Base-by-base conservation (phyloP, 2,113 vertebrate genomes). In the Arothron firmamentum region DNA sequence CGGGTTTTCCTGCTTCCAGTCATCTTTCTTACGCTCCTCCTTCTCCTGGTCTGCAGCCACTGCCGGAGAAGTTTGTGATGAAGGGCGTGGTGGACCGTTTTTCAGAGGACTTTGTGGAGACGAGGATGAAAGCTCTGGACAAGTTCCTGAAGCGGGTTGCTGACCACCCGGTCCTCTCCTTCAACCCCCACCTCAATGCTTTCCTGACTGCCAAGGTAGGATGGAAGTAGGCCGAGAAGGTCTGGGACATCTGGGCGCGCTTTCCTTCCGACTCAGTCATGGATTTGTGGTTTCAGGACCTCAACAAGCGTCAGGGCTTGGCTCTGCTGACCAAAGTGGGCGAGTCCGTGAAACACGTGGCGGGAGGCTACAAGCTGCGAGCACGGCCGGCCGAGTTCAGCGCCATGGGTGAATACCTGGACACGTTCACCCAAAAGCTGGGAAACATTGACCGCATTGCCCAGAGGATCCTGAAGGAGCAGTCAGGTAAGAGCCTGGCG, bases 21-120 rank as follows among this genome's bases (percentile, higher is more conserved):
- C 46, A 17, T 14, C 15, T 34, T 13, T 4, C 15, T 16, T 0
- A 0, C 1, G 0, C 23, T 14, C 2, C 18, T 52, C 4, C 38
- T 49, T 46, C 8, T 43, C 14, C 28, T 28, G 3, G 1, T 48
- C 59, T 51, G 23, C 78, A 98, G 96, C 97, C 97, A 0, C 86
- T 99, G 72, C 96, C 97, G 21, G 97, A 99, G 87, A 99, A 99
- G 85, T 98, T 98, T 75, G 97, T 99, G 60, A 94, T 99, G 87
- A 98, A 98, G 78, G 96, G 97, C 2, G 97, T 99, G 18, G 96
- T 99, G 0, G 97, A 99, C 77, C 94, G 97, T 11, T 99, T 99
- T 79, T 98, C 97, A 3, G 97, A 98, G 88, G 97, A 98, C 75
- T 99, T 99, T 11, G 97, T 99, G 65, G 96, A 97, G 79, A 98